A percentile compares a stretch with the other conserved stretches of the same genome.
phyloP scores from a whole-genome alignment of 1,140 invertebrate genomes.

The Cyrtorhinus lividipennis region DNA sequence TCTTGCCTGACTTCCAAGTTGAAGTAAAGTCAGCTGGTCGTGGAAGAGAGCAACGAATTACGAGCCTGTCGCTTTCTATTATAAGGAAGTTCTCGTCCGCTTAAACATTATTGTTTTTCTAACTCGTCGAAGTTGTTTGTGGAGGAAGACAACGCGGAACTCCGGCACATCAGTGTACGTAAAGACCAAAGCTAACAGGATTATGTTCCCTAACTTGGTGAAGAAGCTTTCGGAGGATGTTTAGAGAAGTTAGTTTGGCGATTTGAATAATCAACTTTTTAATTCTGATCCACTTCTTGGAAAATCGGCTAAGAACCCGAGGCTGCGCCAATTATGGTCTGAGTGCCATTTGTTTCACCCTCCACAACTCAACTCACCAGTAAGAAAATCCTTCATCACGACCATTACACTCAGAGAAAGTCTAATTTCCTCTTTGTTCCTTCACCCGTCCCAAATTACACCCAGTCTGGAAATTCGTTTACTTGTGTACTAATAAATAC shows the following conservation, averaged over 20 bases:
- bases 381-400: no score
- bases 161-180: not conserved
- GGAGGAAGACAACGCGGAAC: not conserved
- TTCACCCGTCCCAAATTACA: no score
- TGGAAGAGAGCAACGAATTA: no score
- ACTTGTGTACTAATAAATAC: no score
- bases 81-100: no score
- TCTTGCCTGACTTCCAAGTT: no score
- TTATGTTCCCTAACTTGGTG: not conserved
- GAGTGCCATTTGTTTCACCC: not conserved
- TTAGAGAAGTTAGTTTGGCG: not conserved
- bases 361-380: not conserved
- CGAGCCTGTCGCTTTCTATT: no score
- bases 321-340: not conserved
- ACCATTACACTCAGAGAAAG: no score
- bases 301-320: not conserved
- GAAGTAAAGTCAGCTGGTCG: no score
- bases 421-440: no score
- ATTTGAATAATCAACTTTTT: not conserved
- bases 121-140: not conserved
- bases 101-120: not conserved
- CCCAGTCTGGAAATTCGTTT: no score
- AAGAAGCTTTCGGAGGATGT: not conserved
- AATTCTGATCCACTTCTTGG: not conserved
- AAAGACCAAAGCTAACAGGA: not conserved